A percentile compares a stretch with the other conserved stretches of the same genome.
phyloP scores from a whole-genome alignment of 2,797 vertebrate genomes.

The Hyperoplus immaculatus region DNA sequence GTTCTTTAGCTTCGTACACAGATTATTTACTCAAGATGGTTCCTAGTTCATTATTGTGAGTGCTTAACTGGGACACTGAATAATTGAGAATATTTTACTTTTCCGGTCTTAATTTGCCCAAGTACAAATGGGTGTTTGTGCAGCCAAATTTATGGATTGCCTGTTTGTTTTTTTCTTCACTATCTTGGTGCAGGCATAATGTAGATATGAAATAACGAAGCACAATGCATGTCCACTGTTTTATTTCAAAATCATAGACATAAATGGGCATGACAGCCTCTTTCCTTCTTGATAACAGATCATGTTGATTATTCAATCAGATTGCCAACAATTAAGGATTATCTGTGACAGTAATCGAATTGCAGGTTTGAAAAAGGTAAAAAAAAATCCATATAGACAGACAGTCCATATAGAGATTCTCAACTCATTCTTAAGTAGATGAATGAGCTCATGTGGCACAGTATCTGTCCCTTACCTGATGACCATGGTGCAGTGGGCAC shows the following conservation, averaged over 20 bases:
- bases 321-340: not conserved
- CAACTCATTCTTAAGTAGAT: not conserved
- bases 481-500: slow-evolving; percentile 92
- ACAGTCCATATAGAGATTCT: not conserved
- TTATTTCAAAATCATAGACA: not conserved
- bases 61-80: slow-evolving; percentile 38
- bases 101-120: slow-evolving; percentile 8
- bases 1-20: slow-evolving; percentile 53
- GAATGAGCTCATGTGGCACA: not conserved
- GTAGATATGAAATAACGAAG: not conserved
- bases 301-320: not conserved
- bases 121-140: slow-evolving; percentile 24
- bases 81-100: slow-evolving; percentile 46
- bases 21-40: slow-evolving; percentile 41
- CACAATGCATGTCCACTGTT: not conserved
- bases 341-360: no score
- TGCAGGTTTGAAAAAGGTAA: no score
- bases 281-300: not conserved
- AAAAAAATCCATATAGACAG: not conserved
- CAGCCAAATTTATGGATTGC: slow-evolving; percentile 16
- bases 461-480: slow-evolving; percentile 88
- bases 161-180: slow-evolving; percentile 3
- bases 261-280: not conserved
- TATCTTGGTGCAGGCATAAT: not conserved
- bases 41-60: slow-evolving; percentile 51